Conservation (phyloP, 2,888 invertebrate genomes). For the Athalia rosae region DNA sequence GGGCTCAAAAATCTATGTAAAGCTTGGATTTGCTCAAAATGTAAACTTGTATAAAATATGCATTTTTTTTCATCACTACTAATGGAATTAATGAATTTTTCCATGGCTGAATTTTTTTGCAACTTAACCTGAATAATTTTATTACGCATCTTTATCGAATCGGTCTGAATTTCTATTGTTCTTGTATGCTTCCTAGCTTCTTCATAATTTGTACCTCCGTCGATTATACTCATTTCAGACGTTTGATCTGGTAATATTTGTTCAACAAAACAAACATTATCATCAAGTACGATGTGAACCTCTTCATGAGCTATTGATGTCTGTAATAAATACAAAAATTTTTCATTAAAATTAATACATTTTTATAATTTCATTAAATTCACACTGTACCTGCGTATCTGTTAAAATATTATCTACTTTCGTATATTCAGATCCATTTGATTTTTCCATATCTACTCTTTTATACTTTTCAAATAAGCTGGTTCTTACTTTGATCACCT, state of each 20-base stretch:
- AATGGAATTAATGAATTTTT: conserved; percentile 44
- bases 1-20: conserved; percentile 48
- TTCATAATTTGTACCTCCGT: conserved; percentile 29
- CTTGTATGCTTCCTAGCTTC: conserved; percentile 37
- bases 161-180: conserved; percentile 40
- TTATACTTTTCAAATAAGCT: conserved; percentile 47
- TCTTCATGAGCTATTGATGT: conserved; percentile 45
- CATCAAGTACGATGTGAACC: conserved; percentile 34
- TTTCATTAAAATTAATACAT: conserved; percentile 1
- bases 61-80: conserved; percentile 46
- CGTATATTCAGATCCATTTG: conserved; percentile 29
- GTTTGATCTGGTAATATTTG: conserved; percentile 43
- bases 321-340: conserved; percentile 41
- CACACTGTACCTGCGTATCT: conserved; percentile 41
- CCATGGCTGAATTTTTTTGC: conserved; percentile 47
- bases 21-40: conserved; percentile 46
- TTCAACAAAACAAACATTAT: conserved; percentile 47
- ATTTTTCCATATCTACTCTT: conserved; percentile 47
- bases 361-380: conserved; percentile 35
- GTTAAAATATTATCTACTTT: conserved; percentile 44
- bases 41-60: conserved; percentile 48
- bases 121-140: conserved; percentile 42
- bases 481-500: conserved; percentile 48
- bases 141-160: conserved; percentile 26
- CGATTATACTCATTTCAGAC: conserved; percentile 37